Base-by-base conservation (phyloP, 2,888 invertebrate genomes). In the Epirrhoe tristata region DNA sequence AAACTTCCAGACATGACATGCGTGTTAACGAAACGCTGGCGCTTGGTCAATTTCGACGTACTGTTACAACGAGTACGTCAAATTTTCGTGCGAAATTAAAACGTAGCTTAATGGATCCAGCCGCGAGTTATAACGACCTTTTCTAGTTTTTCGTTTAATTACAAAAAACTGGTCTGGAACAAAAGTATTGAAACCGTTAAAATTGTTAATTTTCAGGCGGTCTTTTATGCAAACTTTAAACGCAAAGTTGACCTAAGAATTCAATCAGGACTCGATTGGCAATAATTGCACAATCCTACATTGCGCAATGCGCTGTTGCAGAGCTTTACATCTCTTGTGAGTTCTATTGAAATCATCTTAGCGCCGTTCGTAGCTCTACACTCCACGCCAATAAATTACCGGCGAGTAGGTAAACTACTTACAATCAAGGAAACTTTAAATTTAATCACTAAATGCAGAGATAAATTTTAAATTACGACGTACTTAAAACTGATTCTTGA, bases 1-100 rank as follows among this genome's bases (percentile, higher is more conserved):
- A 86, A 88, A 89, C 88, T 88, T 84, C 79, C 84, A 91, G 90
- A 87, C 91, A 91, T 90, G 91, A 90, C 89, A 88, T 87, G 91
- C 90, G 90, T 91, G 89, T 85, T 89, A 90, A 91, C 88, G 83
- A 86, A 89, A 87, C 82, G 86, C 84, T 87, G 85, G 85, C 84
- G 87, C 82, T 85, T 83, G 88, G 88, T 90, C 89, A 88, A 88
- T 87, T 88, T 86, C 76, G 78, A 81, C 78, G 80, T 75, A 48
- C 79, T 77, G 72, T 79, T 70, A 72, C n/a, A n/a, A n/a, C 67
- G 7, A 7, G 32, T 75, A 79, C 75, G 74, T 77, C 74, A 76
- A 83, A 82, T 84, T 85, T 85, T 72, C 77, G 66, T 72, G 79
- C 79, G 77, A 80, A 84, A 85, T 87, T 84, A 83, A 85, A 83